Conservation (phyloP, 1,140 invertebrate species). For the Sycophila sp. region DNA sequence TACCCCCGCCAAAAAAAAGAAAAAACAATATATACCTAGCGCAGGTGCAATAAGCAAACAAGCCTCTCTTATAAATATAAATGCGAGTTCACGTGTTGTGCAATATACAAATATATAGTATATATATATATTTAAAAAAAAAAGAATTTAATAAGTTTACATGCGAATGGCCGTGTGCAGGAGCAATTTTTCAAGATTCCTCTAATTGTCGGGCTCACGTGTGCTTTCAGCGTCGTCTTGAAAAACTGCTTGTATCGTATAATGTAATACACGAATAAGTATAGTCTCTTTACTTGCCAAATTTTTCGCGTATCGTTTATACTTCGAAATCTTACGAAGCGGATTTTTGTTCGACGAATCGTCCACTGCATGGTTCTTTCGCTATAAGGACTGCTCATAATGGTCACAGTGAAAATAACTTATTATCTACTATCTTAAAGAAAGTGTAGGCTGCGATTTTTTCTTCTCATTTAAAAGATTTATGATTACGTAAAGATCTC, state of each 20-base stretch:
- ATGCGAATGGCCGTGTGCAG: constrained; percentile 4
- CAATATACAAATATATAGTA: constrained; percentile 25
- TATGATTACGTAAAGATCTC: no score
- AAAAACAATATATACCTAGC: no score
- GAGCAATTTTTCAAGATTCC: constrained; percentile 5
- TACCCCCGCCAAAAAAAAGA: background rate
- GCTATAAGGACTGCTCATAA: no score
- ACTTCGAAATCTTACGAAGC: background rate
- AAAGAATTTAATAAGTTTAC: constrained; percentile 10
- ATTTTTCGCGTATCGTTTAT: background rate
- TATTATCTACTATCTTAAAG: no score
- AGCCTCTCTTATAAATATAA: constrained; percentile 34
- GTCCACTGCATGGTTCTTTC: no score
- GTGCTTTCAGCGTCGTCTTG: background rate
- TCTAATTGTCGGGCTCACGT: background rate
- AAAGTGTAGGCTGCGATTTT: no score
- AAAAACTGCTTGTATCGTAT: background rate
- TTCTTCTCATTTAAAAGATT: no score
- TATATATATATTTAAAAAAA: background rate
- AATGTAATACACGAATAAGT: background rate
- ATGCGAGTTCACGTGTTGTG: no score
- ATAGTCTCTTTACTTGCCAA: constrained; percentile 30
- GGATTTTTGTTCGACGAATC: no score
- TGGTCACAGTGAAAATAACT: no score
- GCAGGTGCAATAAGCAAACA: constrained; percentile 16